Conservation (phyloP, 2,113 vertebrate species). For the Caranx ignobilis region DNA sequence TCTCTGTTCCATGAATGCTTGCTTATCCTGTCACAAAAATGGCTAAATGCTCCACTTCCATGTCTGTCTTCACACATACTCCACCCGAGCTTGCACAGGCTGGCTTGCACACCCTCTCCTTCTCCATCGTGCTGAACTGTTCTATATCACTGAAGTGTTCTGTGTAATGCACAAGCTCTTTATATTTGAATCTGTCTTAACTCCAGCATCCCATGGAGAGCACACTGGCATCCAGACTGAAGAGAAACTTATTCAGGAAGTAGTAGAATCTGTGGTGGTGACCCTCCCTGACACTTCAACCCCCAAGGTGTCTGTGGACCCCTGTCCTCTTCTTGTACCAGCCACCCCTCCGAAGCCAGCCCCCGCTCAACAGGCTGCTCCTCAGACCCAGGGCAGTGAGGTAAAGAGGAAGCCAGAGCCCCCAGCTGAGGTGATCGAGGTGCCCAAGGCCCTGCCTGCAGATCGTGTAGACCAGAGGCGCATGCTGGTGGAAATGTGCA, state of each 20-base stretch:
- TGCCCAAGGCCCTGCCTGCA: constrained; percentile 88
- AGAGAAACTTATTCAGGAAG: constrained; percentile 76
- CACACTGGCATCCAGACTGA: constrained; percentile 65
- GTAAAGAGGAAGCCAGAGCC: constrained; percentile 85
- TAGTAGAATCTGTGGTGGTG: constrained; percentile 79
- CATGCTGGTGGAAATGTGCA: constrained; percentile 92
- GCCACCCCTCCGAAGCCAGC: constrained; percentile 75
- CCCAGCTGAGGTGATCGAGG: constrained; percentile 80
- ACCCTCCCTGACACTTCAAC: constrained; percentile 70
- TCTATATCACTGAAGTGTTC: neutral
- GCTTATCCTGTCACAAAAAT: no score
- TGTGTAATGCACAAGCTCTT: neutral
- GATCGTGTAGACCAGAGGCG: constrained; percentile 89
- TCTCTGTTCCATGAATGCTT: no score
- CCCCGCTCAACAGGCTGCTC: constrained; percentile 39
- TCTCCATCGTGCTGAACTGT: neutral
- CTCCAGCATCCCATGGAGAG: constrained; percentile 63
- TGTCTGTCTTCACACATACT: neutral
- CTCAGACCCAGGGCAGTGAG: constrained; percentile 80
- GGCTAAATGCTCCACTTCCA: neutral
- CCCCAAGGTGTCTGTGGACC: constrained; percentile 73
- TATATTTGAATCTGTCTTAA: neutral
- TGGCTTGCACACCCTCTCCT: neutral
- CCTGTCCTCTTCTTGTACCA: constrained; percentile 62
- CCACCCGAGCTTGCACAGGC: no score